Base-by-base conservation (phyloP, 1,140 invertebrate species). In the Campoletis sonorensis region DNA sequence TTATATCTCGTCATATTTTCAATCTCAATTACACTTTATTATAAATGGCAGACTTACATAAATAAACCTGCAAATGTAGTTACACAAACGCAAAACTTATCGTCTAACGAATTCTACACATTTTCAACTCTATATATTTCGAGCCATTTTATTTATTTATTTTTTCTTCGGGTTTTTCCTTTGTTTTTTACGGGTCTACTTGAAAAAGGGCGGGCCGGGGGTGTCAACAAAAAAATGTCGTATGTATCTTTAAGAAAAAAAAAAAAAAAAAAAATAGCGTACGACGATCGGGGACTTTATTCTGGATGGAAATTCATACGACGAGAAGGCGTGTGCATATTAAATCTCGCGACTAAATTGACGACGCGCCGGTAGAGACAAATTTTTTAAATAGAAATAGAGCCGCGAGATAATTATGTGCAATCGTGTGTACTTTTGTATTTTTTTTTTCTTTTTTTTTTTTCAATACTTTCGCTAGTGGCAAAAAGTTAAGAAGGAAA, bases 1-100 rank as follows among this genome's bases (percentile, higher is more conserved):
- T 58, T 79, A 40, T 61, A 71, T 40, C 71, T 81, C 72, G 58
- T 78, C 33, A 79, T 23, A 64, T 64, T 23, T 10, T 86, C 82
- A 79, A 86, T 84, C 82, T 87, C 81, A 54, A 89, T 87, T 88
- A 85, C 84, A 88, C 88, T 92, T 92, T 91, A 92, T 92, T 92
- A 88, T 82, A 90, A 91, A 90, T 87, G 88, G 87, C 87, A 88
- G 90, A 90, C 83, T 90, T 91, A 91, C 90, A 92, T 90, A 87
- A 89, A 87, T 89, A 87, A 87, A 87, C 85, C 87, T 89, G 87
- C 88, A 86, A 84, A 85, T 89, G 86, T 85, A 82, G 80, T 87
- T 90, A 91, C 89, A 90, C 87, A 90, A 91, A 91, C 88, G 88
- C 85, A 89, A 87, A 90, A 88, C 90, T 92, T 92, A 92, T 80